These are phyloP conservation scores for Marronus borbonicus DNA, from an alignment of 2,888 invertebrate species.

Conservation along the genomic window DNA sequence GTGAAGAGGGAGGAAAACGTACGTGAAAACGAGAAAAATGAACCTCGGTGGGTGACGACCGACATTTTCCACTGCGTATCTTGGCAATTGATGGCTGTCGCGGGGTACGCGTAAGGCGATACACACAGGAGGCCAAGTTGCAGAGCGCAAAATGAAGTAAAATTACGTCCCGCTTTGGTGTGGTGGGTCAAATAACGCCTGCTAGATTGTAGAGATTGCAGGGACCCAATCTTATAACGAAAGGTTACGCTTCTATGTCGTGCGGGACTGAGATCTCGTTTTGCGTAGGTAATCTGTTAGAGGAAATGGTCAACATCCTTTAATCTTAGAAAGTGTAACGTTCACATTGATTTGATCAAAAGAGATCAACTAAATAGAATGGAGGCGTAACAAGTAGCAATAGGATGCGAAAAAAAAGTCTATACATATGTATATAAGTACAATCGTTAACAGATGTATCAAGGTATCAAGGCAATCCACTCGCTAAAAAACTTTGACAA, in stretches of 20 bases:
- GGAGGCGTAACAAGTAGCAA: too few relatives aligned
- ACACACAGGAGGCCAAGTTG: constrained; percentile 23
- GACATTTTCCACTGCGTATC: constrained; percentile 11
- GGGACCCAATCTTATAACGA: neutral
- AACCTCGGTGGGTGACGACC: constrained; percentile 2
- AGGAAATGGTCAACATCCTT: too few relatives aligned
- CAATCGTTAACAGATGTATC: too few relatives aligned
- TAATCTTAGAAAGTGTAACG: too few relatives aligned
- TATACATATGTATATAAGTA: too few relatives aligned
- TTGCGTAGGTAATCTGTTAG: too few relatives aligned
- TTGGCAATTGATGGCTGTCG: constrained; percentile 35
- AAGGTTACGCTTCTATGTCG: neutral
- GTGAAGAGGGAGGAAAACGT: neutral
- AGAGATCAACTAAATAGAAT: too few relatives aligned
- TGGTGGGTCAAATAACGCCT: constrained; percentile 13
- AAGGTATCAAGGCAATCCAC: too few relatives aligned
- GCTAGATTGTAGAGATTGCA: neutral
- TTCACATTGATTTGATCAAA: too few relatives aligned
- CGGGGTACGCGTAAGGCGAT: constrained; percentile 27
- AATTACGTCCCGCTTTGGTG: constrained; percentile 19
- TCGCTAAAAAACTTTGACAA: too few relatives aligned
- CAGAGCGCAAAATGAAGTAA: constrained; percentile 28
- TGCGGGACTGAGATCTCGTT: too few relatives aligned
- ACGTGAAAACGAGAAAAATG: constrained; percentile 7
- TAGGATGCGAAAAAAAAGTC: too few relatives aligned